Percentiles rank a stretch among this genome's conserved stretches.
Evolutionary conservation across 2,888 invertebrate genomes (phyloP).

Genomic region (Tuberolachnus salignus): DNA sequence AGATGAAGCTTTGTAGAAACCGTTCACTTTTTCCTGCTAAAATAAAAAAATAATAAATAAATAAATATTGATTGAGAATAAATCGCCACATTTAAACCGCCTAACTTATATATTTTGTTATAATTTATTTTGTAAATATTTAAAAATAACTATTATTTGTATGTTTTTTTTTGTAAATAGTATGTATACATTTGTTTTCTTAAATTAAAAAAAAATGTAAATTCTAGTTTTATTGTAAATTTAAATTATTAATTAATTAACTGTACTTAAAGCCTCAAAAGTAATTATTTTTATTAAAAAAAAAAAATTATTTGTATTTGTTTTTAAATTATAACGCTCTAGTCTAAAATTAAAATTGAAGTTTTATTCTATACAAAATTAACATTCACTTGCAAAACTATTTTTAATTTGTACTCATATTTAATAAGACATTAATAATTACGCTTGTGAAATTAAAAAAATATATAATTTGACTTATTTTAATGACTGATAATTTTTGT

Average conservation of each 20-base stretch:
- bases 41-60: conserved; percentile 13
- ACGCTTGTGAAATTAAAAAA: conserved; percentile 44
- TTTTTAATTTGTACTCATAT: conserved; percentile 33
- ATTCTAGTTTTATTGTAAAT: conserved; percentile 44
- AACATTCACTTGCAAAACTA: conserved; percentile 34
- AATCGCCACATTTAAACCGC: conserved; percentile 52
- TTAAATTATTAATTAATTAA: conserved; percentile 55
- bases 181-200: conserved; percentile 50
- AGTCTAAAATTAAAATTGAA: conserved; percentile 41
- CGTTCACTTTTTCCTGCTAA: not conserved
- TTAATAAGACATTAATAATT: conserved; percentile 29
- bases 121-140: conserved; percentile 54
- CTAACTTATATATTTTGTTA: conserved; percentile 55
- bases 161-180: conserved; percentile 46
- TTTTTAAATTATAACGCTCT: conserved; percentile 50
- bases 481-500: conserved; percentile 48
- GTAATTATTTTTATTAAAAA: conserved; percentile 46
- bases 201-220: conserved; percentile 47
- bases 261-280: conserved; percentile 46
- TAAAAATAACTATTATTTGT: conserved; percentile 37
- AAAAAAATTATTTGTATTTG: conserved; percentile 34
- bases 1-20: conserved; percentile 67
- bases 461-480: conserved; percentile 32
- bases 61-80: conserved; percentile 32
- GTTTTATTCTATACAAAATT: conserved; percentile 38